Evolutionary conservation across 2,113 vertebrate species (phyloP).

Genomic region (Buteo buteo): DNA sequence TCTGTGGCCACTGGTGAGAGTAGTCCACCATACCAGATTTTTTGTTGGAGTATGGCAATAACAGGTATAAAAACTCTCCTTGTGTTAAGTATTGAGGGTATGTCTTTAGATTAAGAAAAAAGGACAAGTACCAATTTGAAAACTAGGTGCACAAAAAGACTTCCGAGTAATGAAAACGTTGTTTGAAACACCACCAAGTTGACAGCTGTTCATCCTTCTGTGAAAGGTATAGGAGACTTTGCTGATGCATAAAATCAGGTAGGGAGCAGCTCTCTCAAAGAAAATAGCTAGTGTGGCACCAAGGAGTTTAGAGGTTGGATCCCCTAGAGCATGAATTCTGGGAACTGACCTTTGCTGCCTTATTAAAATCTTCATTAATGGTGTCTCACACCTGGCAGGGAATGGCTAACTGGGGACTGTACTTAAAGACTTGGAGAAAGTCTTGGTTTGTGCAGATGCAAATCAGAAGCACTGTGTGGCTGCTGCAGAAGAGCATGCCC

Average conservation of each 20-base stretch:
- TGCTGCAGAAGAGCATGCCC: neutral
- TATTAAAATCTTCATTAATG: neutral
- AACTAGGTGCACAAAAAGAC: neutral
- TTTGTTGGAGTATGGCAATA: neutral
- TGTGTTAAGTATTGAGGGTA: neutral
- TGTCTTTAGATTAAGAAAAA: neutral
- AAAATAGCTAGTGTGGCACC: accelerated
- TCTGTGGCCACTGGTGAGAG: neutral
- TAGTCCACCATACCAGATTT: accelerated
- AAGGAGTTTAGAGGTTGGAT: neutral
- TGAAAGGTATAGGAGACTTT: neutral
- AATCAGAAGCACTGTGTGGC: neutral
- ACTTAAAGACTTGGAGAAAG: neutral
- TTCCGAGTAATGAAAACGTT: neutral
- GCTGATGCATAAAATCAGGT: neutral
- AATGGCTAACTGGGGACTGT: neutral
- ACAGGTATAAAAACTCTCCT: neutral
- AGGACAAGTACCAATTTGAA: neutral
- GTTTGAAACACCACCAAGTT: neutral
- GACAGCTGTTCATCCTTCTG: neutral
- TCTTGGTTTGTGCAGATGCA: neutral
- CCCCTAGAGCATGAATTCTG: neutral
- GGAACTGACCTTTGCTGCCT: neutral
- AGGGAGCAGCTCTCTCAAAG: neutral
- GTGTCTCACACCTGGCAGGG: neutral